Conservation (phyloP, 2,888 invertebrate genomes). For the Mechanitis messenoides region DNA sequence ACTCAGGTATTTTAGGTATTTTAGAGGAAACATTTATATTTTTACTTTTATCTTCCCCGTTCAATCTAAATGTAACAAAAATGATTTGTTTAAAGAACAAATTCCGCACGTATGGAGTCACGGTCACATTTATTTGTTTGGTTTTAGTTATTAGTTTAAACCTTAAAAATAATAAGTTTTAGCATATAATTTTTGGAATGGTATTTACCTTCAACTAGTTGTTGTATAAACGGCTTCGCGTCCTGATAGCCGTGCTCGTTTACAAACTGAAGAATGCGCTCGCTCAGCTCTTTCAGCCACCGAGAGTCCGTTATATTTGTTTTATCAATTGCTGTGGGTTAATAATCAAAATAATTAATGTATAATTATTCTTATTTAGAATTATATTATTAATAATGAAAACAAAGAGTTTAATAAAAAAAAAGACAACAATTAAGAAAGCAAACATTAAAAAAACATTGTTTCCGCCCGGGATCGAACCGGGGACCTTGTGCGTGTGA, state of each 20-base stretch:
- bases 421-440: too few relatives aligned
- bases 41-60: too few relatives aligned
- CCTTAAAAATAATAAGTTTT: too few relatives aligned
- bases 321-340: not conserved
- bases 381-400: not conserved
- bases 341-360: not conserved
- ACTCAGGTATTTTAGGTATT: too few relatives aligned
- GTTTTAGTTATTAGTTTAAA: too few relatives aligned
- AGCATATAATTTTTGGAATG: not conserved
- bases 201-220: conserved; percentile 31
- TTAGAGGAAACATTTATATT: too few relatives aligned
- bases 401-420: too few relatives aligned
- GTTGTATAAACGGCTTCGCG: conserved; percentile 30
- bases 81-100: too few relatives aligned
- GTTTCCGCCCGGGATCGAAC: conserved; percentile 84
- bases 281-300: conserved; percentile 29
- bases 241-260: conserved; percentile 27
- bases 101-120: too few relatives aligned
- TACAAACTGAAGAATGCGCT: conserved; percentile 26
- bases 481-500: conserved; percentile 86
- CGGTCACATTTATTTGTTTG: too few relatives aligned
- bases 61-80: too few relatives aligned
- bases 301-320: conserved; percentile 6
- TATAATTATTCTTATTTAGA: too few relatives aligned
- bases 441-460: conserved; percentile 29